phyloP scores from a whole-genome alignment of 2,888 invertebrate genomes.

The Glyphotaelius pellucidus region DNA sequence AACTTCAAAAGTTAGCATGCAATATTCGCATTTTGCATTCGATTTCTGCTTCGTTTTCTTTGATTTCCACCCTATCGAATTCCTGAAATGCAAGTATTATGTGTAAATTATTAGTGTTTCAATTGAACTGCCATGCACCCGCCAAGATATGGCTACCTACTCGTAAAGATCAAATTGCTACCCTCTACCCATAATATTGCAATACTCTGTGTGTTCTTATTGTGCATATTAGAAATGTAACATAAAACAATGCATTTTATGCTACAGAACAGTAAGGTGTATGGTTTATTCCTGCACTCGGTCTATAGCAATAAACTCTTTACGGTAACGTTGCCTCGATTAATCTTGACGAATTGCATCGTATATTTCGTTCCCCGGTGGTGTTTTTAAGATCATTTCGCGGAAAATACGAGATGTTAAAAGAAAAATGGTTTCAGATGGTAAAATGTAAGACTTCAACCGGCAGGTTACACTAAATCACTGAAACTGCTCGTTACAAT shows the following conservation, averaged over 20 bases:
- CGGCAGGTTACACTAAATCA: not conserved
- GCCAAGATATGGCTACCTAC: not conserved
- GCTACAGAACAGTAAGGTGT: not conserved
- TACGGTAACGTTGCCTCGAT: constrained; percentile 14
- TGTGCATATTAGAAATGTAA: not conserved
- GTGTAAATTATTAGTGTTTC: not conserved
- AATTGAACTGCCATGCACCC: not conserved
- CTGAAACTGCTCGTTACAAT: not conserved
- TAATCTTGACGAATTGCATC: constrained; percentile 20
- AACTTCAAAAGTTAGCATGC: not conserved
- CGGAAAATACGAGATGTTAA: constrained; percentile 16
- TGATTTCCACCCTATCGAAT: not conserved
- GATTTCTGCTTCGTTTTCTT: not conserved
- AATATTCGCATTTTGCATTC: not conserved
- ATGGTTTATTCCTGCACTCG: constrained; percentile 9
- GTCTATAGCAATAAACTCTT: constrained; percentile 14
- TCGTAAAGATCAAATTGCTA: not conserved
- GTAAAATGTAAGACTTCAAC: not conserved
- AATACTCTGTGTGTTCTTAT: not conserved
- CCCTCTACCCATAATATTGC: not conserved
- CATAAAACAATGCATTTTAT: constrained; percentile 25
- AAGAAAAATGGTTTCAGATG: constrained; percentile 12
- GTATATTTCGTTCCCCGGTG: constrained; percentile 5
- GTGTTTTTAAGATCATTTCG: constrained; percentile 27
- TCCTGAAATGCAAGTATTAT: not conserved